These are phyloP conservation scores for Oasisia sp. DNA, from an alignment of 2,888 invertebrate species.

Conservation along the genomic window DNA sequence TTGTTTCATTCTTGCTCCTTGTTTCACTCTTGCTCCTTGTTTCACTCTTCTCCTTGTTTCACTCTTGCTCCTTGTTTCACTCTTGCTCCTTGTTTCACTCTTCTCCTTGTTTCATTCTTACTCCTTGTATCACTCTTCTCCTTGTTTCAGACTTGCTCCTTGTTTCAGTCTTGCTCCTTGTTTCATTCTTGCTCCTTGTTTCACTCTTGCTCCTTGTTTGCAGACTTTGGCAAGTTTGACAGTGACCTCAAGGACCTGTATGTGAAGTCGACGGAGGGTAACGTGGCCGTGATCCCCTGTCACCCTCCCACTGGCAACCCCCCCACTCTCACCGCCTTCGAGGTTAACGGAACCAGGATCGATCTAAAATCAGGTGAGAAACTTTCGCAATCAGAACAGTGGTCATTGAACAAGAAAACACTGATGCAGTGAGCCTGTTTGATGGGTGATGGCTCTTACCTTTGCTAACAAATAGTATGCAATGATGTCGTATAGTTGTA, in stretches of 20 bases:
- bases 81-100: too few species aligned
- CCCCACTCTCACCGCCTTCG: slow-evolving; percentile 29
- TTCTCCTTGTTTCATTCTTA: too few species aligned
- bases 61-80: too few species aligned
- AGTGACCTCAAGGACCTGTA: slow-evolving; percentile 20
- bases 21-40: too few species aligned
- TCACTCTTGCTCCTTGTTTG: background rate
- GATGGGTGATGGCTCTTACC: background rate
- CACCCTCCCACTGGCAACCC: slow-evolving; percentile 33
- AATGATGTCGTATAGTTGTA: too few species aligned
- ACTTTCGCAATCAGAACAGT: background rate
- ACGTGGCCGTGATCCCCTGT: slow-evolving; percentile 37
- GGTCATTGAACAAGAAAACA: background rate
- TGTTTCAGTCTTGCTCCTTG: too few species aligned
- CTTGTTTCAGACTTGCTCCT: too few species aligned
- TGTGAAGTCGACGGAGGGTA: slow-evolving; percentile 33
- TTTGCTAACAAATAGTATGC: background rate
- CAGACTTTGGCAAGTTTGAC: slow-evolving; percentile 31
- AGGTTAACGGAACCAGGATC: slow-evolving; percentile 20
- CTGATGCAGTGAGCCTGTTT: background rate
- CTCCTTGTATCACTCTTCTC: too few species aligned
- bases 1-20: too few species aligned
- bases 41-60: too few species aligned
- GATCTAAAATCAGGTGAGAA: slow-evolving; percentile 5
- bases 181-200: background rate